Base-by-base conservation (phyloP, 2,888 invertebrate genomes). In the Noctua janthe region DNA sequence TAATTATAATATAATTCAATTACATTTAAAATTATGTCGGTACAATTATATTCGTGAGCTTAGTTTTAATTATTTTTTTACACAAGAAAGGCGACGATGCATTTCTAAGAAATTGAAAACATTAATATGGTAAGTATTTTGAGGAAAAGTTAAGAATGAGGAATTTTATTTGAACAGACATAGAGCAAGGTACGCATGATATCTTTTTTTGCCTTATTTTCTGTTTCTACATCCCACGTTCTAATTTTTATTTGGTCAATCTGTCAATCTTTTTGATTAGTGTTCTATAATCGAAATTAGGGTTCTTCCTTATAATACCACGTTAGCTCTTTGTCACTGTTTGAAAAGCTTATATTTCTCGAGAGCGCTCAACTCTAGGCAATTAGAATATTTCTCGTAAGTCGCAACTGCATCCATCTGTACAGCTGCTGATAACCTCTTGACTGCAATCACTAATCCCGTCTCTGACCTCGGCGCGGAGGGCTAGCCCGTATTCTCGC, bases 351-450 rank as follows among this genome's bases (percentile, higher is more conserved):
- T 4, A 43, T 39, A 54, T 51, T n/a, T n/a, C 20, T 67, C n/a
- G 35, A 43, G n/a, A 39, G 10, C 8, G 13, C 64, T 39, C 72
- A 39, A 56, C 13, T 29, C 23, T 70, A 70, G 15, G 29, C 23
- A 70, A 80, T 71, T 70, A 80, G 49, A 84, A 80, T 82, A 81
- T 64, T 29, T 49, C 35, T 80, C 15, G 47, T 47, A 51, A 43
- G 11, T 59, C 62, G 59, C 39, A 78, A 43, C 47, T 67, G 47
- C 77, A 70, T 72, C 71, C 39, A 83, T 77, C 86, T 86, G 83
- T n/a, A 80, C 43, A 81, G 20, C n/a, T 59, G 62, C 73, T 83
- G 87, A 87, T 87, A 87, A 79, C 87, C 80, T 79, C 59, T 39
- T 49, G 64, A 84, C 87, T 64, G 78, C 66, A 75, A 54, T 87